A percentile compares a stretch with the other conserved stretches of the same genome.
These are phyloP conservation scores for Atherix ibis DNA, from an alignment of 2,888 invertebrate species.

Conservation along the genomic window DNA sequence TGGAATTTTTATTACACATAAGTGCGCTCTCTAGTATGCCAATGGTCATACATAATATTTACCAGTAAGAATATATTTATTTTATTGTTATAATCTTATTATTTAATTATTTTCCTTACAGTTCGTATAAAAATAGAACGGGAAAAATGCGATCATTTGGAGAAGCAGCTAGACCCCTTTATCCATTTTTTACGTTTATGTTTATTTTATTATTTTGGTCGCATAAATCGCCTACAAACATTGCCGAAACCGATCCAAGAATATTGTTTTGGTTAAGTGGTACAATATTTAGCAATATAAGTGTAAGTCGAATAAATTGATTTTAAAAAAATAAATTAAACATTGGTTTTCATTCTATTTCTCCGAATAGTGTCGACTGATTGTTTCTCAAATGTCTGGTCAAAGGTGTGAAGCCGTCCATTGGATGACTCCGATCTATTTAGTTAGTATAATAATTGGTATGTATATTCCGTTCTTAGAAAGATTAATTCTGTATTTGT, in stretches of 20 bases:
- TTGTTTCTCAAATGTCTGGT: conserved; percentile 94
- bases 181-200: conserved; percentile 63
- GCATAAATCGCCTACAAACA: conserved; percentile 57
- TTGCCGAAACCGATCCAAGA: conserved; percentile 71
- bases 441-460: conserved; percentile 20
- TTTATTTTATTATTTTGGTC: conserved; percentile 68
- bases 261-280: conserved; percentile 79
- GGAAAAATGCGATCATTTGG: conserved; percentile 65
- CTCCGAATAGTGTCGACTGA: conserved; percentile 91
- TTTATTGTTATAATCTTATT: no score
- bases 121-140: conserved; percentile 70
- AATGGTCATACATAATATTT: conserved; percentile 80
- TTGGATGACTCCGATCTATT: conserved; percentile 30
- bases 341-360: no score
- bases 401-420: conserved; percentile 67
- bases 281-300: conserved; percentile 94
- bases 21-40: conserved; percentile 80
- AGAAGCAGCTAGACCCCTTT: conserved; percentile 79
- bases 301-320: conserved; percentile 64
- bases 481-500: conserved; percentile 49
- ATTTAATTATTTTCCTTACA: conserved; percentile 23
- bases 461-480: conserved; percentile 38
- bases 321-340: no score
- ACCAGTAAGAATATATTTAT: conserved; percentile 43
- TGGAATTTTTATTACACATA: conserved; percentile 73